Conservation (phyloP, 2,113 vertebrate species). For the Abramis brama region DNA sequence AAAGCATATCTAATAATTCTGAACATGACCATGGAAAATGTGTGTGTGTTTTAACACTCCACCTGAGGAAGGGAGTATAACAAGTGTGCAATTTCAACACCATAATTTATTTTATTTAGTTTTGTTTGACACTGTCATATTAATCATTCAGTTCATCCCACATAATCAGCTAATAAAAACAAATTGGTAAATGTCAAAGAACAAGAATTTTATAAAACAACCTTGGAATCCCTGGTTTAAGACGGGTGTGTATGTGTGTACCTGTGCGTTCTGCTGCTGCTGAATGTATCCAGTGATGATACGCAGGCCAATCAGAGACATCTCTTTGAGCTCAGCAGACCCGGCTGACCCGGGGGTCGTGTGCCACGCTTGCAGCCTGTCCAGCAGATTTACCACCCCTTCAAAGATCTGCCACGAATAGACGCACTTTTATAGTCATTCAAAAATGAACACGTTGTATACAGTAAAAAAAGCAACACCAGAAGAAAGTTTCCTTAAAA, state of each 20-base stretch:
- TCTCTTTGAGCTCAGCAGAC: conserved; percentile 85
- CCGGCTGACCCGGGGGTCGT: conserved; percentile 81
- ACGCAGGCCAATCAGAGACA: conserved; percentile 92
- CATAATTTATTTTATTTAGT: background rate
- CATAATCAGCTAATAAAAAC: background rate
- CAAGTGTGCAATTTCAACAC: background rate
- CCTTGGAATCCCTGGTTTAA: background rate
- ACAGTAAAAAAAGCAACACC: background rate
- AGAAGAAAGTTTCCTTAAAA: background rate
- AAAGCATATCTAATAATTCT: background rate
- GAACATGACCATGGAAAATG: background rate
- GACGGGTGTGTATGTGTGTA: background rate
- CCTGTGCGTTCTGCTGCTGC: conserved; percentile 88
- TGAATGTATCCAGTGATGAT: conserved; percentile 90
- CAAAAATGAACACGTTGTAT: background rate
- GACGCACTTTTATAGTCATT: background rate
- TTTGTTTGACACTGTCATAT: background rate
- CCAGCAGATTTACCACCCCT: conserved; percentile 90
- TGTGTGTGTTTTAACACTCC: background rate
- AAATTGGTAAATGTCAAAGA: background rate
- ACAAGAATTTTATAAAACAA: background rate
- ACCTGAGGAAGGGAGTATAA: conserved; percentile 5
- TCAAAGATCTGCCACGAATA: conserved; percentile 86
- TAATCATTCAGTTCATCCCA: background rate
- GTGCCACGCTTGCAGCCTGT: conserved; percentile 89